A percentile compares a stretch with the other conserved stretches of the same genome.
phyloP scores from a whole-genome alignment of 2,113 vertebrate genomes.

The Amphiprion percula region DNA sequence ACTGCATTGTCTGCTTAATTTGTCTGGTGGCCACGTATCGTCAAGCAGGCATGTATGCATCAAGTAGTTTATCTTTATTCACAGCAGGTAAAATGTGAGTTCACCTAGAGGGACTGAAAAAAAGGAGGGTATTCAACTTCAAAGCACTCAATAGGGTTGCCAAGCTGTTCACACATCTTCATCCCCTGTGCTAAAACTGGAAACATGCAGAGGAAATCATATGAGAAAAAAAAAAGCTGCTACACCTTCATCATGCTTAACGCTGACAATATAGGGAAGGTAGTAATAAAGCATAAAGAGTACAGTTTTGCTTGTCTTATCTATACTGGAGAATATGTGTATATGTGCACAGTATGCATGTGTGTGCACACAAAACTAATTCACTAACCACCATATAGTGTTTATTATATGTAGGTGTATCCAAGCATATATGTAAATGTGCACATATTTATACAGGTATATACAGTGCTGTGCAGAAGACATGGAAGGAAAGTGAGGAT shows the following conservation, averaged over 20 bases:
- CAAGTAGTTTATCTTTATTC: constrained; percentile 61
- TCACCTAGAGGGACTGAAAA: constrained; percentile 65
- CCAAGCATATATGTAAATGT: not conserved
- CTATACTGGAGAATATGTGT: not conserved
- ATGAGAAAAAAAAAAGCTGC: constrained; percentile 35
- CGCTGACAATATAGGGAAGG: not conserved
- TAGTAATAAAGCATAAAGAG: not conserved
- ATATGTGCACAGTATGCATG: not conserved
- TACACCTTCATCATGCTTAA: constrained; percentile 10
- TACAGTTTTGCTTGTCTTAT: too few species aligned
- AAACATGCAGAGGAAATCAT: constrained; percentile 62
- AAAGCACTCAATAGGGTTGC: constrained; percentile 72
- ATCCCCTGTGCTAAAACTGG: constrained; percentile 65
- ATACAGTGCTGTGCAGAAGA: not conserved
- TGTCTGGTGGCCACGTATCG: constrained; percentile 23
- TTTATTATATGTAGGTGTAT: not conserved
- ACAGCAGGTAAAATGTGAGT: constrained; percentile 57
- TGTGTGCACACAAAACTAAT: not conserved
- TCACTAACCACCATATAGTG: not conserved
- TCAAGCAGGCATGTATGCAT: constrained; percentile 38
- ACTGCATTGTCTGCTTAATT: constrained; percentile 56
- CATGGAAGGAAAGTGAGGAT: not conserved
- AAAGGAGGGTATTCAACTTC: constrained; percentile 71
- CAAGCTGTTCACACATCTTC: constrained; percentile 74
- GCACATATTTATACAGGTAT: not conserved